phyloP scores from a whole-genome alignment of 2,113 vertebrate species.

The Rhadina sibilatrix region DNA sequence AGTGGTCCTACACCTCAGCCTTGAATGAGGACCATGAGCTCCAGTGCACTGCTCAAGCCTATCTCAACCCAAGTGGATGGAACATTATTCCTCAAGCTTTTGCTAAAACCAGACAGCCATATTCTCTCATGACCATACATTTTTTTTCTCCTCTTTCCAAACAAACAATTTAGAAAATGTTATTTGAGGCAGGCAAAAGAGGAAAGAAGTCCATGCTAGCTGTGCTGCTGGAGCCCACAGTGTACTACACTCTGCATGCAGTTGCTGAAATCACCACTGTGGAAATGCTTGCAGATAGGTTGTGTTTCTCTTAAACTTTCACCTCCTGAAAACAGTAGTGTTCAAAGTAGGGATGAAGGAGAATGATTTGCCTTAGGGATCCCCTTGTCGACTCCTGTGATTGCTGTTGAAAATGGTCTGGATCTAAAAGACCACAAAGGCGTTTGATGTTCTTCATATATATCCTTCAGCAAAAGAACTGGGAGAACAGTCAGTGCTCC shows the following conservation, averaged over 20 bases:
- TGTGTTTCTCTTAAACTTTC: slow-evolving; percentile 43
- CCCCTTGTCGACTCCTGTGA: slow-evolving; percentile 41
- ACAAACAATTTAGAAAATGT: neutral
- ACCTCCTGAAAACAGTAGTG: neutral
- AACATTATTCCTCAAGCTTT: neutral
- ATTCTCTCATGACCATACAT: neutral
- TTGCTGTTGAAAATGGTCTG: slow-evolving; percentile 48
- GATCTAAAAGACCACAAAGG: slow-evolving; percentile 60
- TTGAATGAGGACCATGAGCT: neutral
- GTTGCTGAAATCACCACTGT: neutral
- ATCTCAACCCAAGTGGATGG: neutral
- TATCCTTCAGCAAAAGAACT: slow-evolving; percentile 60
- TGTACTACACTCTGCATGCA: neutral
- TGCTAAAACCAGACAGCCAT: neutral
- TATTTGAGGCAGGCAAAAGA: neutral
- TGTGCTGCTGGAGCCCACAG: neutral
- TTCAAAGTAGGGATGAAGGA: slow-evolving; percentile 29
- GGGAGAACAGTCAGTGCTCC: slow-evolving; percentile 45
- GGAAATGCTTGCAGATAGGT: neutral
- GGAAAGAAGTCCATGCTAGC: neutral
- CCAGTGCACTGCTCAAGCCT: neutral
- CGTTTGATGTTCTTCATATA: slow-evolving; percentile 53
- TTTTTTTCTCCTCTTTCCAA: neutral
- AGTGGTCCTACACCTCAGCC: neutral
- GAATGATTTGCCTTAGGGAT: slow-evolving; percentile 48